These are phyloP conservation scores for Argopecten irradians DNA, from an alignment of 1,140 invertebrate species.

Conservation along the genomic window DNA sequence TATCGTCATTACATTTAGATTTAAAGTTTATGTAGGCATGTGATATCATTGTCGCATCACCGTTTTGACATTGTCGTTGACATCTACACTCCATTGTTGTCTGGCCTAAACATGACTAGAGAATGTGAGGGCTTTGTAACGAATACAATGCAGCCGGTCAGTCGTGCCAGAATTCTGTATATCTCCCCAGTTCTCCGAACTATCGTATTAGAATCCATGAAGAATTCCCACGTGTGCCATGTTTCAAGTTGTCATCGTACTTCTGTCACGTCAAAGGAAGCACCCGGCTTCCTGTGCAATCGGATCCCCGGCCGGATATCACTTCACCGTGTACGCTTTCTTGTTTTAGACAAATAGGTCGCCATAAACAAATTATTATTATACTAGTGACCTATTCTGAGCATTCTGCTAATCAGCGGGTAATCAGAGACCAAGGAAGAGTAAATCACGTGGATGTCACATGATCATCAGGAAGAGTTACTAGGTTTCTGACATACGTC, in stretches of 20 bases:
- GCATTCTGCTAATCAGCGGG: neutral
- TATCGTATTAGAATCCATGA: neutral
- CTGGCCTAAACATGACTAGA: neutral
- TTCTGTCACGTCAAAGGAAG: conserved; percentile 7
- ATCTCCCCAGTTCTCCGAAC: neutral
- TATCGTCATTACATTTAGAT: neutral
- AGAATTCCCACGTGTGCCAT: neutral
- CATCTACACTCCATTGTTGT: neutral
- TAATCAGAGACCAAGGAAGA: neutral
- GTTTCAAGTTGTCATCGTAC: conserved; percentile 2
- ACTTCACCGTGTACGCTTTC: neutral
- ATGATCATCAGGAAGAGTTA: neutral
- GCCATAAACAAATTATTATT: neutral
- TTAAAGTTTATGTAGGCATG: neutral
- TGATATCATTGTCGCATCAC: neutral
- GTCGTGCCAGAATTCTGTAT: neutral
- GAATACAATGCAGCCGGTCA: neutral
- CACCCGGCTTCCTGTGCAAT: neutral
- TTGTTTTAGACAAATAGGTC: neutral
- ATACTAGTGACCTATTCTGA: neutral
- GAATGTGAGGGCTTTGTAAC: neutral
- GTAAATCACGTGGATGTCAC: neutral
- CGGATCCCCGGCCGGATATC: neutral
- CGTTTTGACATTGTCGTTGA: neutral
- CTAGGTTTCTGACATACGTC: neutral